phyloP scores from a whole-genome alignment of 2,888 invertebrate genomes.

The Gordius sp. region DNA sequence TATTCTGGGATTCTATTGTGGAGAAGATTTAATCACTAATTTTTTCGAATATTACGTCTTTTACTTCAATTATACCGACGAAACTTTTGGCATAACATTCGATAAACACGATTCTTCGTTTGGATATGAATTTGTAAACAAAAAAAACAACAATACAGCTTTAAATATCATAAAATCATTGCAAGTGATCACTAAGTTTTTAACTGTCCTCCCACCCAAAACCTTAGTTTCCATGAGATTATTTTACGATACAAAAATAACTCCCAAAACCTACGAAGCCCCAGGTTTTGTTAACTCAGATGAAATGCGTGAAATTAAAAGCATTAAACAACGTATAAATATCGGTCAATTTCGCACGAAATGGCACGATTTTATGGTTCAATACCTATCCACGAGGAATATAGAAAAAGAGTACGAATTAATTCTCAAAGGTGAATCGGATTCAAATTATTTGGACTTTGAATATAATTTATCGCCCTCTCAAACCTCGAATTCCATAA shows the following conservation, averaged over 20 bases:
- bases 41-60: slow-evolving; percentile 9
- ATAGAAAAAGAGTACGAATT: background rate
- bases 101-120: background rate
- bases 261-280: background rate
- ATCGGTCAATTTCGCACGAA: background rate
- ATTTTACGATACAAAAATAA: background rate
- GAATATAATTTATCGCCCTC: background rate
- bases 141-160: background rate
- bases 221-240: background rate
- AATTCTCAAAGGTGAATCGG: background rate
- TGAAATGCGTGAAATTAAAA: too few relatives aligned
- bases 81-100: background rate
- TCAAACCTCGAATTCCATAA: background rate
- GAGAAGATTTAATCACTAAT: background rate
- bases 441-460: background rate
- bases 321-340: too few relatives aligned
- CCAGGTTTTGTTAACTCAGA: background rate
- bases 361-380: too few relatives aligned
- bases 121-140: background rate
- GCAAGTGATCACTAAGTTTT: background rate
- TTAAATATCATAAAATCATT: slow-evolving; percentile 10
- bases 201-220: background rate
- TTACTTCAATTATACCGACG: background rate
- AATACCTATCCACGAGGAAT: too few relatives aligned
- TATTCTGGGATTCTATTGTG: background rate